phyloP scores from a whole-genome alignment of 2,888 invertebrate genomes.

The Cheiracanthium punctorium region DNA sequence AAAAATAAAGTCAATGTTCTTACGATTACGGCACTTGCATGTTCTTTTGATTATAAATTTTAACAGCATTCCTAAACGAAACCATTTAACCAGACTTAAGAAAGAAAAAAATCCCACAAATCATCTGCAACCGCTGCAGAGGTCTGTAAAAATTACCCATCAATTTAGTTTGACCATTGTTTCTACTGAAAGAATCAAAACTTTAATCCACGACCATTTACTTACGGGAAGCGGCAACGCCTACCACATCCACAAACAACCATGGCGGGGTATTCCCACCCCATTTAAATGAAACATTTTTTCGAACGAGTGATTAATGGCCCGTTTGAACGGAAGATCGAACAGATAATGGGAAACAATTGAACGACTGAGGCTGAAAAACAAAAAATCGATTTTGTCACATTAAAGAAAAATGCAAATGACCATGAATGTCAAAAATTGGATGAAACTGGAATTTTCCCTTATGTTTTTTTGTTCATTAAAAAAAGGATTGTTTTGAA shows the following conservation, averaged over 20 bases:
- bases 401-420: not conserved
- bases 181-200: not conserved
- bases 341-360: constrained; percentile 6
- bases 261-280: constrained; percentile 9
- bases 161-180: not conserved
- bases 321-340: not conserved
- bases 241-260: not conserved
- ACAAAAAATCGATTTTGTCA: not conserved
- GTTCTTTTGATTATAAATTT: no score
- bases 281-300: constrained; percentile 1
- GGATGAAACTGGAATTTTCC: not conserved
- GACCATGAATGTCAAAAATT: not conserved
- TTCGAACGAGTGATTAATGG: not conserved
- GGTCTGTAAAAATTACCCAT: no score
- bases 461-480: not conserved
- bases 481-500: no score
- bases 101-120: no score
- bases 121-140: no score
- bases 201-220: not conserved
- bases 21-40: no score
- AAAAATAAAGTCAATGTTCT: no score
- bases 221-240: not conserved
- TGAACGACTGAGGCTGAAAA: not conserved
- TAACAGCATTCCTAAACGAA: no score
- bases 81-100: no score